Conservation (phyloP, 2,113 vertebrate genomes). For the Propithecus coquereli region DNA sequence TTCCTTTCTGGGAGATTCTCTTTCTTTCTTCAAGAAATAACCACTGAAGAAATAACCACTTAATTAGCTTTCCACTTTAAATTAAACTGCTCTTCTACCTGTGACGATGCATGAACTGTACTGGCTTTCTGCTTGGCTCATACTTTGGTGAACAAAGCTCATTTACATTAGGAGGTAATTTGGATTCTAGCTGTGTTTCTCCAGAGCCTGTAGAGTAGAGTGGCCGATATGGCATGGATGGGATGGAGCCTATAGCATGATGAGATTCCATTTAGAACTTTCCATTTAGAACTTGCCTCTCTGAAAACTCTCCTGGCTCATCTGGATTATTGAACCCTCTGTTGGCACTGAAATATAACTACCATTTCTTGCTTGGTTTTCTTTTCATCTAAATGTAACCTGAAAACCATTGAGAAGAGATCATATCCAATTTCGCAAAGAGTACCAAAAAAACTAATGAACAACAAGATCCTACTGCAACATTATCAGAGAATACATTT, state of each 20-base stretch:
- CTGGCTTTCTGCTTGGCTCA: not conserved
- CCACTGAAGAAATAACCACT: constrained; percentile 12
- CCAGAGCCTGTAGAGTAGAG: not conserved
- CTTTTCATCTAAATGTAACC: not conserved
- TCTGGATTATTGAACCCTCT: not conserved
- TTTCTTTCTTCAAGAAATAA: not conserved
- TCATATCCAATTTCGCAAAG: not conserved
- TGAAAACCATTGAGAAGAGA: not conserved
- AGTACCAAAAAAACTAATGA: not conserved
- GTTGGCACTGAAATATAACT: not conserved
- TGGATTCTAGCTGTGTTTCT: not conserved
- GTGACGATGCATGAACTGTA: not conserved
- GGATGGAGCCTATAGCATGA: not conserved
- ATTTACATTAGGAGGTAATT: not conserved
- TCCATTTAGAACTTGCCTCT: not conserved
- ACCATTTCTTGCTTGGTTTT: not conserved
- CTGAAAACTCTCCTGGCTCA: not conserved
- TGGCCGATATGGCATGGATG: not conserved
- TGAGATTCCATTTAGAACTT: no score
- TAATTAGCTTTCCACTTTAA: constrained; percentile 21
- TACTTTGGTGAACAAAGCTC: not conserved
- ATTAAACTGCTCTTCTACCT: not conserved
- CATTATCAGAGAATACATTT: constrained; percentile 11
- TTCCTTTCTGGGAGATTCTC: not conserved
- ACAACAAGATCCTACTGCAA: not conserved